Base-by-base conservation (phyloP, 1,140 invertebrate genomes). In the Heliothis subflexa region DNA sequence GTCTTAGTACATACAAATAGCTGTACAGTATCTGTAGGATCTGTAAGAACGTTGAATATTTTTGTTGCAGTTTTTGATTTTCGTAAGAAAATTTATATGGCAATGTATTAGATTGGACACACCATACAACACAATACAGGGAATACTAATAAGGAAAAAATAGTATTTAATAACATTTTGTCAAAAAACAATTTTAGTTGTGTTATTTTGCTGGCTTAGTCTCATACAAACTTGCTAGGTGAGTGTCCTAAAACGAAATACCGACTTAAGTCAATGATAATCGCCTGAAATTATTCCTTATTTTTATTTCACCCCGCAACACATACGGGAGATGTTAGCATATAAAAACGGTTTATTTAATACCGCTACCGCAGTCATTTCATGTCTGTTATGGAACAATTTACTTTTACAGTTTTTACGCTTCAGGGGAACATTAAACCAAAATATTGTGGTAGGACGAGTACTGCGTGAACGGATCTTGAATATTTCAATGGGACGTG, bases 331-430 rank as follows among this genome's bases (percentile, higher is more conserved):
- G 40, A 57, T 55, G 50, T 73, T 66, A 45, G 55, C 33, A 50
- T 50, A 74, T 75, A 79, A 75, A 79, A 40, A 40, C 33, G 33
- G 50, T 25, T 45, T 70, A 49, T 74, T 79, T 68, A 79, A 61
- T 79, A 68, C 28, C 21, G 40, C 70, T 62, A 14, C 73, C 57
- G 33, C 55, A 72, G 66, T 77, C 71, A 80, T 80, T 80, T 80
- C 72, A 80, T 66, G 47, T 14, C 14, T 16, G 28, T 71, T 80
- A 80, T 62, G 49, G 13, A 59, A 28, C 49, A 77, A 47, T 74
- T 52, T 80, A 80, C 79, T 74, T 72, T 55, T 72, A 77, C 50
- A 57, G 55, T 80, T 75, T 74, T 80, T 80, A 80, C 66, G 57
- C 66, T 49, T 28, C 57, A 72, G 54, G 72, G 73, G 49, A 50